Evolutionary conservation across 35 echinoderm and acorn worm genomes (phyloP), one percentile per base, ranked within the genome.

Genomic region (Apostichopus californicus): DNA sequence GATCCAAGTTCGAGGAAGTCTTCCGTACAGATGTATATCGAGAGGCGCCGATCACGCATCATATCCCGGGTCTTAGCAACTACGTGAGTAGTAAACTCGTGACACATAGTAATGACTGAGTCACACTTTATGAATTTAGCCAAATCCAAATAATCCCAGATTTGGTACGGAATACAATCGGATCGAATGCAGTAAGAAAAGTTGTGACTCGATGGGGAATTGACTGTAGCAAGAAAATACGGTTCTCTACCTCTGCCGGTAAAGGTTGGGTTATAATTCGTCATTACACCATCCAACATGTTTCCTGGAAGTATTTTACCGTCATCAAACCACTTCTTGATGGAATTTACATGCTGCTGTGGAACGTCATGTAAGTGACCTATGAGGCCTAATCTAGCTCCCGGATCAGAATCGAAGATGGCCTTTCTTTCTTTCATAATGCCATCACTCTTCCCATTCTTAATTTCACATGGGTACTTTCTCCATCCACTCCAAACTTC

Each of bases 71-170:
- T 57, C 4, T 52, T 21, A 64, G 20, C 77, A 26, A 88, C 25
- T 22, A 73, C 26, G 73, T 63, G 68, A 54, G 66, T 89, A n/a
- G 73, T 63, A 68, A 87, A 92, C 7, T 13, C 58, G 21, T 88
- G 84, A 26, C 82, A 95, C 66, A 82, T 92, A 22, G 70, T 83
- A 12, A 66, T 92, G 20, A 88, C 23, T 54, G 81, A 86, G 60
- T 55, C 59, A 9, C 56, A 12, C 28, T 5, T 15, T 5, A 24
- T 18, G 2, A 14, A 20, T 20, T 6, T 1, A 4, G 56, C 59
- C 54, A 92, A 77, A 57, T 92, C 91, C 58, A 95, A 56, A 80
- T 87, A 95, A 79, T 95, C 94, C 94, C 94, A 95, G 8, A 78
- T 87, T 65, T 78, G 55, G 28, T 92, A 92, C 54, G 94, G 94